A percentile compares a stretch with the other conserved stretches of the same genome.
Evolutionary conservation across 2,797 vertebrate species (phyloP).

Genomic region (Falco cherrug): DNA sequence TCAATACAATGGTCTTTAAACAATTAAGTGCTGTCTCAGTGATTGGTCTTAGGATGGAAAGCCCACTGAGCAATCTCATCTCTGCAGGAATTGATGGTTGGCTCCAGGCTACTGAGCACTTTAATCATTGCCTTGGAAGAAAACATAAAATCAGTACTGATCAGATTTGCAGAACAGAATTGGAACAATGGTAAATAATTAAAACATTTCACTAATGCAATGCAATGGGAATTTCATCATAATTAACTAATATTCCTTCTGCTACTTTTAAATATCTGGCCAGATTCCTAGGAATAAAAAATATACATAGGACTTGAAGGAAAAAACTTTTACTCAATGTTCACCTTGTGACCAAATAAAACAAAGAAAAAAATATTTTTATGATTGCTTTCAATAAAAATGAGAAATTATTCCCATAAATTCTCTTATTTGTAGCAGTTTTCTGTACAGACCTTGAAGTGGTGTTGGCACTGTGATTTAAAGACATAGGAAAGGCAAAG

Average conservation of each 20-base stretch:
- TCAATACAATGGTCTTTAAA: not conserved
- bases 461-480: not conserved
- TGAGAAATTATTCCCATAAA: not conserved
- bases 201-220: not conserved
- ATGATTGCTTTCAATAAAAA: not conserved
- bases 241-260: not conserved
- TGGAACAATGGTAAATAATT: not conserved
- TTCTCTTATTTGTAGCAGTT: not conserved
- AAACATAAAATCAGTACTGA: not conserved
- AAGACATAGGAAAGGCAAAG: rapidly evolving
- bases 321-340: not conserved
- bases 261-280: not conserved
- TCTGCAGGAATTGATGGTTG: not conserved
- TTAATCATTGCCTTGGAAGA: not conserved
- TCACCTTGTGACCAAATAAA: not conserved
- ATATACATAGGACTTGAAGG: rapidly evolving
- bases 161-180: not conserved
- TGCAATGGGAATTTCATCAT: not conserved
- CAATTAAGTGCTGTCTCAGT: not conserved
- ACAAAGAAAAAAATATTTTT: not conserved
- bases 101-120: not conserved
- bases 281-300: not conserved
- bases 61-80: not conserved
- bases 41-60: not conserved
- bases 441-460: rapidly evolving